Percentiles rank a stretch among this genome's conserved stretches.
These are phyloP conservation scores for Schlechtendalia chinensis DNA, from an alignment of 1,140 invertebrate genomes.

Conservation along the genomic window DNA sequence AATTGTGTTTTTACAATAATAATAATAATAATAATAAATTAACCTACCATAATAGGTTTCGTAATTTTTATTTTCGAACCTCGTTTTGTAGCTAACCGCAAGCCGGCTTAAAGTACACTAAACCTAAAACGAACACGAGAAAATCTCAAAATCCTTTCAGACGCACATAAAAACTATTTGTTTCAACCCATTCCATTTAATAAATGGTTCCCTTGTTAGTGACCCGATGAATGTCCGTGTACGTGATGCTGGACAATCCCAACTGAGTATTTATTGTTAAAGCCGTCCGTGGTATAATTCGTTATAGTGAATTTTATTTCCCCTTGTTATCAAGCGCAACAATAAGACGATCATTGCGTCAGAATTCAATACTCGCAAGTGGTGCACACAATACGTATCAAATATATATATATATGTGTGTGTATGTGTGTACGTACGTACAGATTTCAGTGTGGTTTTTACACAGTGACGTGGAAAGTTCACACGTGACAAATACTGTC, in stretches of 20 bases:
- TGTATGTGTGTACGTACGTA: background rate
- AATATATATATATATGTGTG: too few relatives aligned
- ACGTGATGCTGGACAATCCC: constrained; percentile 41
- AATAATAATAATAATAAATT: too few relatives aligned
- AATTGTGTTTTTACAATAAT: background rate
- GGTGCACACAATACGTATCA: too few relatives aligned
- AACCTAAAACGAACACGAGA: constrained; percentile 38
- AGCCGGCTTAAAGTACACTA: constrained; percentile 22
- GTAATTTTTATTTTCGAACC: background rate
- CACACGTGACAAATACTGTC: too few relatives aligned
- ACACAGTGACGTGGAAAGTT: too few relatives aligned
- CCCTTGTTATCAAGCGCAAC: constrained; percentile 25
- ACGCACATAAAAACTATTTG: constrained; percentile 38
- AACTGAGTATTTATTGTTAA: constrained; percentile 38
- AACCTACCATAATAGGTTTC: background rate
- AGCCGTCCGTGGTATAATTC: constrained; percentile 31
- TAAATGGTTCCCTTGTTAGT: constrained; percentile 40
- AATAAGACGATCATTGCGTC: background rate
- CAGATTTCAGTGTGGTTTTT: background rate
- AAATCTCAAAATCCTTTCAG: constrained; percentile 35
- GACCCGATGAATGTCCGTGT: constrained; percentile 39
- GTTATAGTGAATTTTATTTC: constrained; percentile 28
- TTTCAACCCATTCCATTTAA: constrained; percentile 44
- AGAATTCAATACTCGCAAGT: background rate
- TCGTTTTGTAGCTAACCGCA: constrained; percentile 7